Base-by-base conservation (phyloP, 2,113 vertebrate species). In the Benitochromis conjunctus region DNA sequence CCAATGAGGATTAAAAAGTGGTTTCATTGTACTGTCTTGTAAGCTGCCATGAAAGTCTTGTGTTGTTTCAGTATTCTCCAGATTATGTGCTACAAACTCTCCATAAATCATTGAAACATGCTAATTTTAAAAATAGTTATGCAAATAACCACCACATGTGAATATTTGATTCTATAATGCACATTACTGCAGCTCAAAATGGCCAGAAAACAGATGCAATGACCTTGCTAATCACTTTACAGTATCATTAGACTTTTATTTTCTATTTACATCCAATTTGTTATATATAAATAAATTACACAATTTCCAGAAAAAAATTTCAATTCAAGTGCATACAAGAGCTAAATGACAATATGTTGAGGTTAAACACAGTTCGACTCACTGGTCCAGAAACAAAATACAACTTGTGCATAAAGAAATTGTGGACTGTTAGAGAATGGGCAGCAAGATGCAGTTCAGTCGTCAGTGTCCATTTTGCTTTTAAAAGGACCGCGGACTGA, bases 221-320 rank as follows among this genome's bases (percentile, higher is more conserved):
- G 21, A 79, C 11, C 21, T 74, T 71, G 13, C 9, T 56, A 38
- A 12, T 80, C 21, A 2, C 0, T 62, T 31, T 46, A 79, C 9
- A 74, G 66, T 62, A 19, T 84, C 29, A 85, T 91, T 88, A 90
- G 82, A 86, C 55, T 86, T 92, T 94, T 92, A 92, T 92, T 99
- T 98, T 97, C 97, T 99, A 99, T 99, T 97, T 99, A 99, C 98
- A 99, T 95, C 96, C 97, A 96, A 97, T 97, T 97, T 97, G 97
- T 98, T 98, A 99, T 98, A 99, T 98, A 99, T 98, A 99, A 99
- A 99, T 99, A 99, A 99, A 98, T 97, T 98, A 98, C 97, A 98
- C 90, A 14, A 92, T 97, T 97, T 98, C 94, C 96, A 89, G 81
- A 97, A 97, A 98, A 98, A 96, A 97, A 97, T 86, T 95, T 97